Percentiles rank a stretch among this genome's conserved stretches.
Evolutionary conservation across 1,140 invertebrate genomes (phyloP).

Genomic region (Hycleus cichorii): DNA sequence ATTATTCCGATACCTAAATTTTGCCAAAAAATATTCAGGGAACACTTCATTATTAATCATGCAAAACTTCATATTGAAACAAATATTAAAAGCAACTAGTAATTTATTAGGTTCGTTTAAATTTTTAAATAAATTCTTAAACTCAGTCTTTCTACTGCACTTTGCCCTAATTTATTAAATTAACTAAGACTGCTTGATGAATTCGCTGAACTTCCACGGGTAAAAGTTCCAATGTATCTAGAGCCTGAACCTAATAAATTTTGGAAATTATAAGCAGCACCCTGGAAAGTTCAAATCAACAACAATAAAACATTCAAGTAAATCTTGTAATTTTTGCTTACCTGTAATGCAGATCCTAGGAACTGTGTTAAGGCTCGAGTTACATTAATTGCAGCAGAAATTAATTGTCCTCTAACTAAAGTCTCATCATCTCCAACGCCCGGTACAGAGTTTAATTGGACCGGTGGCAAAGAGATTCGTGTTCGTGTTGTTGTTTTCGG

Average conservation of each 20-base stretch:
- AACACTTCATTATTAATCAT: too few relatives aligned
- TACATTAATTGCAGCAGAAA: conserved; percentile 62
- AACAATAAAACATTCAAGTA: neutral
- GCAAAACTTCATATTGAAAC: too few relatives aligned
- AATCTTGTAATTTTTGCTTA: conserved; percentile 30
- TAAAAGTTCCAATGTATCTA: conserved; percentile 19
- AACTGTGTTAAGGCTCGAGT: conserved; percentile 66
- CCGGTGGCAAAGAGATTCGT: conserved; percentile 27
- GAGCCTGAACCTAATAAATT: conserved; percentile 33
- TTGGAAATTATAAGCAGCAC: conserved; percentile 32
- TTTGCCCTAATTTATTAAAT: too few relatives aligned
- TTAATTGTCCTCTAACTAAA: conserved; percentile 52
- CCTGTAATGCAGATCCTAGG: conserved; percentile 64
- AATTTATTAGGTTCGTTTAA: too few relatives aligned
- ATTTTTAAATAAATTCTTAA: too few relatives aligned
- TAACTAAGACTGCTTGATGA: too few relatives aligned
- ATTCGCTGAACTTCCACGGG: neutral
- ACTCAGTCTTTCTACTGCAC: too few relatives aligned
- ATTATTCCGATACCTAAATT: too few relatives aligned
- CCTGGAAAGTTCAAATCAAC: conserved; percentile 24
- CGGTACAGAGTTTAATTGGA: conserved; percentile 33
- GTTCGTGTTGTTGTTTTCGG: conserved; percentile 10
- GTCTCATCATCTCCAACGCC: conserved; percentile 32
- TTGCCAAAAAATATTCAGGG: too few relatives aligned
- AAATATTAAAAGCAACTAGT: too few relatives aligned